Base-by-base conservation (phyloP, 2,888 invertebrate genomes). In the Asteroscopus sphinx region DNA sequence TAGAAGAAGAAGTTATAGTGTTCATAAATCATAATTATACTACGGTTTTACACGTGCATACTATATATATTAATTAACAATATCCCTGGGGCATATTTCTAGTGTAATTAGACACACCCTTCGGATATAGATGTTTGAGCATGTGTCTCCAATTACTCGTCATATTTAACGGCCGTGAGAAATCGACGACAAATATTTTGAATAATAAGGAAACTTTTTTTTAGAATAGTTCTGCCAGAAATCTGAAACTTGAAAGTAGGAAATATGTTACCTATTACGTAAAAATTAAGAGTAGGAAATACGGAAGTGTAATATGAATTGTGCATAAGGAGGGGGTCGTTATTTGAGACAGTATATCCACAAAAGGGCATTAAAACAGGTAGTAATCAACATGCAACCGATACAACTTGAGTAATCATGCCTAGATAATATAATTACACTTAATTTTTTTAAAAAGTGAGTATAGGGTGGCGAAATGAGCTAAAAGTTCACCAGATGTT, bases 71-170 rank as follows among this genome's bases (percentile, higher is more conserved):
- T 84, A 83, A 85, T 86, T 87, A 85, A 80, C 82, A 83, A 81
- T 81, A 82, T 83, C 80, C 80, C 60, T 6, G 70, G 81, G 79
- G 79, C 73, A 87, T 88, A 88, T 88, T 89, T 88, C 82, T 82
- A 80, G 73, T 64, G 81, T 89, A 88, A 89, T 90, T 88, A 87
- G 82, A 78, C 70, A 71, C 81, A 77, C 74, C 77, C 79, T n/a
- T 69, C 64, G 75, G 68, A 73, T 63, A 62, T 58, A 65, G 52
- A 53, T 46, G 63, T 63, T 45, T 37, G 54, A 40, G 75, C 88
- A 89, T 87, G 72, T 89, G 89, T 80, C 81, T 81, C 81, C 82
- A 89, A 88, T 89, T 89, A 88, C 80, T 87, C 86, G 49, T 57
- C 84, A 75, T 47, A 68, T 65, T 70, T 82, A 81, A 85, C 76